Conservation (phyloP, 2,113 vertebrate genomes). For the Passer domesticus region DNA sequence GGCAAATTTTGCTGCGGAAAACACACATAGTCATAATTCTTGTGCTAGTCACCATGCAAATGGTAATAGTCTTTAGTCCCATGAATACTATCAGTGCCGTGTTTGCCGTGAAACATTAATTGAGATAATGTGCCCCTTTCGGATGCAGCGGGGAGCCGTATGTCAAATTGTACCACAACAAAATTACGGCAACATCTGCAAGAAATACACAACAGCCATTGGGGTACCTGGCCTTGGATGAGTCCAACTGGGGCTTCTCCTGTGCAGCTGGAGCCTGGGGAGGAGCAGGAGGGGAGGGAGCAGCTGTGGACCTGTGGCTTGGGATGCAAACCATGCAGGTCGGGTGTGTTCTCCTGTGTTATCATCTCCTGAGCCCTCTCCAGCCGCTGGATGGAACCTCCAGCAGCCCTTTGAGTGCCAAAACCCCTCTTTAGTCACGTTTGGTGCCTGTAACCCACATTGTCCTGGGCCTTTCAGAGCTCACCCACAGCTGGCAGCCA, state of each 20-base stretch:
- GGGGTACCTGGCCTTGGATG: background rate
- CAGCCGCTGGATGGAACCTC: background rate
- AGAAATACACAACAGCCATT: background rate
- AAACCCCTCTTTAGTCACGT: background rate
- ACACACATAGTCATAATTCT: constrained; percentile 75
- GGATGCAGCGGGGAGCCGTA: constrained; percentile 54
- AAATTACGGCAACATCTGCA: constrained; percentile 65
- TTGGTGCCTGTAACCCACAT: background rate
- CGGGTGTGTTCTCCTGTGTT: background rate
- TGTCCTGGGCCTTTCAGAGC: constrained; percentile 31
- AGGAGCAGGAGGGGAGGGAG: background rate
- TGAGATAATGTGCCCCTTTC: constrained; percentile 73
- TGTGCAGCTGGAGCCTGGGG: background rate
- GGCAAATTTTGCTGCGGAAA: constrained; percentile 78
- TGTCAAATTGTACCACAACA: constrained; percentile 57
- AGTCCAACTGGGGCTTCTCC: background rate
- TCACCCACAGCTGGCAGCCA: constrained; percentile 35
- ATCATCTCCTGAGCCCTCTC: background rate
- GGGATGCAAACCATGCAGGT: background rate
- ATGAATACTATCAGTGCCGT: constrained; percentile 73
- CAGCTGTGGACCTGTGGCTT: background rate
- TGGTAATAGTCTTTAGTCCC: constrained; percentile 76
- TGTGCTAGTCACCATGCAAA: constrained; percentile 76
- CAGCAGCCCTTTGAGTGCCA: background rate
- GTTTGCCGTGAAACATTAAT: constrained; percentile 76